A percentile compares a stretch with the other conserved stretches of the same genome.
These are phyloP conservation scores for Laothoe populi DNA, from an alignment of 2,888 invertebrate species.

Conservation along the genomic window DNA sequence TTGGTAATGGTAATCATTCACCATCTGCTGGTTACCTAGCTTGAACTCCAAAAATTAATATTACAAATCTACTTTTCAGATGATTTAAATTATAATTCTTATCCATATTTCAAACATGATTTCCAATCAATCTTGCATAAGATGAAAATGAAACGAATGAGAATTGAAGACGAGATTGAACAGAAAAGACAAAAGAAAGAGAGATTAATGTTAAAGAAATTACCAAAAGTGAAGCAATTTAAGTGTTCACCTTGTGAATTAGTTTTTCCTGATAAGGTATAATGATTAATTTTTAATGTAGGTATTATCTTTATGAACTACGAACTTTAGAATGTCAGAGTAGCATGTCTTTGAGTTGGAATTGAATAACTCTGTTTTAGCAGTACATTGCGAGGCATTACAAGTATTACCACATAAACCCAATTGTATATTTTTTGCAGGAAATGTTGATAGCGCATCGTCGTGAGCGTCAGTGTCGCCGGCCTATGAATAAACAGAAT, in stretches of 20 bases:
- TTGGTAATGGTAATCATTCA: too few species aligned
- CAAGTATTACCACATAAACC: too few species aligned
- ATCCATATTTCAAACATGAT: constrained; percentile 80
- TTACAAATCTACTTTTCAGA: constrained; percentile 49
- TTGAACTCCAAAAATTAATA: not conserved
- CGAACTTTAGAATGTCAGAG: too few species aligned
- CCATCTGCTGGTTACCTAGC: not conserved
- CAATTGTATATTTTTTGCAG: constrained; percentile 42
- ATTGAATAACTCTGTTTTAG: too few species aligned
- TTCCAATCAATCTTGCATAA: constrained; percentile 75
- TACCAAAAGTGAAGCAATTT: constrained; percentile 66
- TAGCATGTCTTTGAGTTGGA: not conserved
- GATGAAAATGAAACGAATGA: constrained; percentile 69
- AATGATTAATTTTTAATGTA: not conserved
- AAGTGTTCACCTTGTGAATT: constrained; percentile 76
- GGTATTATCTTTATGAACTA: too few species aligned
- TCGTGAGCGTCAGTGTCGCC: constrained; percentile 74
- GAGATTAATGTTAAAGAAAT: constrained; percentile 57
- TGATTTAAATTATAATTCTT: constrained; percentile 67
- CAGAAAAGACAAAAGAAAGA: constrained; percentile 60
- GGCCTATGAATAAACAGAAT: constrained; percentile 70
- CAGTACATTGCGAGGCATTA: too few species aligned
- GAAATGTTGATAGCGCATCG: constrained; percentile 66
- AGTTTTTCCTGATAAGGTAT: constrained; percentile 69
- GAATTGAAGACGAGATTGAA: constrained; percentile 61